Evolutionary conservation across 2,888 invertebrate species (phyloP).

Genomic region (Idaea straminata): DNA sequence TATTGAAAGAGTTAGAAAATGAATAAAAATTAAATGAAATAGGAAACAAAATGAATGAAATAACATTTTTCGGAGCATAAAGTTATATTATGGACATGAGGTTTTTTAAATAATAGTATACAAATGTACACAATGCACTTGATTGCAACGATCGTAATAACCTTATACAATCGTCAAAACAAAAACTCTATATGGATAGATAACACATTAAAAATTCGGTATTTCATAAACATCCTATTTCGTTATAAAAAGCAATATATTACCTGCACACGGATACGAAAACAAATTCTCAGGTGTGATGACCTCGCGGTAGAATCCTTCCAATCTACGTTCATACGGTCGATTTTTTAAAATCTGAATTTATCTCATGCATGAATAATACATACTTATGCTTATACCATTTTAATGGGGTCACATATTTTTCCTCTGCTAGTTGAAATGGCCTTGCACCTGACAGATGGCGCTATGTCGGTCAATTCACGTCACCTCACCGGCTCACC

Average conservation of each 20-base stretch:
- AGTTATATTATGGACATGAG: too few species aligned
- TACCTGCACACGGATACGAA: constrained; percentile 33
- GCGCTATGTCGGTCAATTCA: constrained; percentile 47
- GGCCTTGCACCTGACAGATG: constrained; percentile 51
- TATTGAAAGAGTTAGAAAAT: too few species aligned
- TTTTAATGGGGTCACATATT: constrained; percentile 48
- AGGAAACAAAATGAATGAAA: too few species aligned
- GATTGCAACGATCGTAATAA: not conserved
- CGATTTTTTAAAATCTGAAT: constrained; percentile 32
- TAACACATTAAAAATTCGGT: constrained; percentile 24
- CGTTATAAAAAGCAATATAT: constrained; percentile 15
- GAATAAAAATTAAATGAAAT: too few species aligned
- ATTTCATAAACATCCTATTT: constrained; percentile 23
- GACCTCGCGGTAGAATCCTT: constrained; percentile 31
- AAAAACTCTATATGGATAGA: not conserved
- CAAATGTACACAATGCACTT: not conserved
- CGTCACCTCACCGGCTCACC: constrained; percentile 33
- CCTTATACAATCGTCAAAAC: not conserved
- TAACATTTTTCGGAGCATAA: too few species aligned
- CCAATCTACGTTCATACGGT: constrained; percentile 23
- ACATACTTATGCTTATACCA: constrained; percentile 27
- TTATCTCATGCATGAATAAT: constrained; percentile 47
- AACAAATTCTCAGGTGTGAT: constrained; percentile 49
- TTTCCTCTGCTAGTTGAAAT: constrained; percentile 34
- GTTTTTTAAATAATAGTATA: too few species aligned